Evolutionary conservation across 30 jellyfish, hydroid and myxozoan species (phyloP), one percentile per base, ranked within the genome.

Genomic region (Chrysaora quinquecirrha): DNA sequence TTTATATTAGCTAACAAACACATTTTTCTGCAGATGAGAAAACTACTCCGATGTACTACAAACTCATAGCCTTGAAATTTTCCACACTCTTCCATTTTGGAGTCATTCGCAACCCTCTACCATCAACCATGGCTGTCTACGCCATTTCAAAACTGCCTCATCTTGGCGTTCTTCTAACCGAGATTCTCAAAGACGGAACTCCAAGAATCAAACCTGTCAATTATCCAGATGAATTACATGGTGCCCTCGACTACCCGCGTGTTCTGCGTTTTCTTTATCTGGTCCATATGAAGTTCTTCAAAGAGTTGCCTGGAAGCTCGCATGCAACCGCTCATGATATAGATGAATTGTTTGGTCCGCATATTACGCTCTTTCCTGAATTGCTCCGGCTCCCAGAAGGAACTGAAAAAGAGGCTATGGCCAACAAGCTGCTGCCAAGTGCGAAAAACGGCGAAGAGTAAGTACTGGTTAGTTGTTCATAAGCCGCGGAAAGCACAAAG

Each of bases 261-360:
- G 83, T 78, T 6, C 67, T 85, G 89, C 75, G 95, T 31, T 85
- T 85, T 62, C 64, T 85, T 22, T 85, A 85, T 47, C 73, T 85
- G 32, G 85, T 65, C 22, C 95, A 85, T 34, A 74, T 73, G 82
- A 47, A 64, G 73, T 85, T 62, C 89, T 85, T 85, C 87, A 34
- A 33, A 25, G 85, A 73, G 28, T 61, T 85, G 47, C 85, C 73
- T 10, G 83, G 75, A 16, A 52, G 48, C n/a, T 25, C 87, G 18
- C 76, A 32, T 23, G 78, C 76, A n/a, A 64, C 46, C 33, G 95
- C 71, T 58, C 54, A 73, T 61, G 82, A 33, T 38, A 65, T 85
- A 1, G 95, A 85, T 7, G 95, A 85, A n/a, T 4, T 74, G 23
- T 75, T 85, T 48, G 95, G 68, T 48, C 77, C 87, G 34, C 95